Evolutionary conservation across 1,140 invertebrate genomes (phyloP), one percentile per base, ranked within the genome.

Genomic region (Anthonomus grandis): DNA sequence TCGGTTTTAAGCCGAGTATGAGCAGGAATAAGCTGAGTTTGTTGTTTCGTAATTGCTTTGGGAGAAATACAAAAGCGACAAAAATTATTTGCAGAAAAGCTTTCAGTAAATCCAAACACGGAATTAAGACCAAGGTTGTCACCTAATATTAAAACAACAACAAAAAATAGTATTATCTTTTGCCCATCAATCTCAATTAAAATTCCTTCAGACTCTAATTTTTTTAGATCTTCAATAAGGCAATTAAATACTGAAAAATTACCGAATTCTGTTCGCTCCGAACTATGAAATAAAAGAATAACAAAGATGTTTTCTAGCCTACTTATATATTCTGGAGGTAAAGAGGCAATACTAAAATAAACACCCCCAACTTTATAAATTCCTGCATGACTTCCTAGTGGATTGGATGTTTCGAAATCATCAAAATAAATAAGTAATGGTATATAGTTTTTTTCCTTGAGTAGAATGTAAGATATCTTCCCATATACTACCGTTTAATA

Each of bases 371-470:
- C 22, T 50, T 38, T 34, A 13, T 36, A 37, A 18, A 23, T 22
- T 37, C 48, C 34, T n/a, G 48, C 48, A n/a, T 2, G 19, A 19
- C 25, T 36, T n/a, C 34, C 48, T 50, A 38, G 34, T 34, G 48
- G 48, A 38, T 50, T 50, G 38, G 24, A 15, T 37, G 21, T 12
- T 50, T 50, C 48, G 48, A 50, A 50, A 24, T 50, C 31, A 50
- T 50, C 31, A 23, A 50, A 50, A 31, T 50, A 50, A 18, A 50
- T 13, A 34, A 36, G 13, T 1, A 50, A 18, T 34, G 48, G 48
- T 37, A 50, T 19, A 12, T 50, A 6, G 34, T 50, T 24, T 37
- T 38, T 37, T 37, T 50, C 12, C 22, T 36, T 23, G n/a, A 34
- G 17, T 18, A 37, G 13, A 19, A n/a, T n/a, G n/a, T n/a, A n/a